Conservation (phyloP, 2,113 vertebrate species). For the Sinocyclocheilus grahami region DNA sequence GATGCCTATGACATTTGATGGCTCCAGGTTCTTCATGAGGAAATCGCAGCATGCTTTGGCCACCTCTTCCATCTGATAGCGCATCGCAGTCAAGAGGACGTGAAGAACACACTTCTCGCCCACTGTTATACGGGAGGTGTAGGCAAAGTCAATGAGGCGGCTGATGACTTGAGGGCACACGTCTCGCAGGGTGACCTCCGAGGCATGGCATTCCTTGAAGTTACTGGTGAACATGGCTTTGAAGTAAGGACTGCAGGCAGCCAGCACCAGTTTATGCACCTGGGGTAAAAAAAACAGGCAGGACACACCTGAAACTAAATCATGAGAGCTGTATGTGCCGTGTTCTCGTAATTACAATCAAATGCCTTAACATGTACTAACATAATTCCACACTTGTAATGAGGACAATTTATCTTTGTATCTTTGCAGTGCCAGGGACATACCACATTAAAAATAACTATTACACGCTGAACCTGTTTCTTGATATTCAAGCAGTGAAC, state of each 20-base stretch:
- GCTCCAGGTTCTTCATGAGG: constrained; percentile 78
- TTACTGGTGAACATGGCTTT: constrained; percentile 85
- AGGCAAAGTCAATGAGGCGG: constrained; percentile 81
- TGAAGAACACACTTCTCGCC: constrained; percentile 81
- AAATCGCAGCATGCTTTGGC: constrained; percentile 81
- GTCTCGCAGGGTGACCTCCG: constrained; percentile 78
- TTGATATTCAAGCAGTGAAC: no score
- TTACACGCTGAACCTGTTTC: not conserved
- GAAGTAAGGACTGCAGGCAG: constrained; percentile 82
- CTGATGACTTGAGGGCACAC: constrained; percentile 79
- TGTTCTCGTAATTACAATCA: not conserved
- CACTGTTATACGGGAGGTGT: constrained; percentile 80
- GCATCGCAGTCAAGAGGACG: constrained; percentile 79
- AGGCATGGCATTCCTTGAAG: constrained; percentile 76
- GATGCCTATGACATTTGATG: constrained; percentile 81
- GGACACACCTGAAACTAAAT: constrained; percentile 5
- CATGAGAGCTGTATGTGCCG: not conserved
- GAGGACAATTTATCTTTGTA: constrained; percentile 12
- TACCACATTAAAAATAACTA: not conserved
- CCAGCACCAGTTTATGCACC: constrained; percentile 81
- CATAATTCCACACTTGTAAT: constrained; percentile 32
- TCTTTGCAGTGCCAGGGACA: constrained; percentile 6
- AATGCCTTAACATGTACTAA: constrained; percentile 18
- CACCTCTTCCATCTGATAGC: constrained; percentile 82
- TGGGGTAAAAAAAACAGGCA: constrained; percentile 41